Evolutionary conservation across 2,113 vertebrate genomes (phyloP).

Genomic region (Chroicocephalus ridibundus): DNA sequence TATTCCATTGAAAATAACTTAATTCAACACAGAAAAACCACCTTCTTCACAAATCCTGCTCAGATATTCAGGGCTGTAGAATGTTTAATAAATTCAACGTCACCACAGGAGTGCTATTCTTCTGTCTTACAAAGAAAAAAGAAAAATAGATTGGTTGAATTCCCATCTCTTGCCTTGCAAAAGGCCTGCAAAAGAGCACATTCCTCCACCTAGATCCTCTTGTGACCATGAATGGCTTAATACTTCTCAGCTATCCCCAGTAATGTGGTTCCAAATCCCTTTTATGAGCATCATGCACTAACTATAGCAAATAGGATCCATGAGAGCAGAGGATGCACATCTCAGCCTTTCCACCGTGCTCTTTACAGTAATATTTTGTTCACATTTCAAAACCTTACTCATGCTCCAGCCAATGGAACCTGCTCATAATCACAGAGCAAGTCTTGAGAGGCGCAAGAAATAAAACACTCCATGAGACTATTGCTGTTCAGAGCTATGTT

Average conservation of each 20-base stretch:
- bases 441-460: background rate
- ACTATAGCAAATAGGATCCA: background rate
- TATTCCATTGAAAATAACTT: background rate
- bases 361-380: background rate
- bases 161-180: background rate
- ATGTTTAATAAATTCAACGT: background rate
- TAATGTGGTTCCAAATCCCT: background rate
- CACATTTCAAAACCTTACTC: background rate
- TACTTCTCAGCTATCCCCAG: background rate
- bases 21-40: background rate
- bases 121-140: background rate
- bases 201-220: background rate
- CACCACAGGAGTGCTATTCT: background rate
- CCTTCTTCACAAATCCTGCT: background rate
- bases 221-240: background rate
- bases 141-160: background rate
- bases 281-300: background rate
- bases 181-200: background rate
- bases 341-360: background rate
- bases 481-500: background rate
- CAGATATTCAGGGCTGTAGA: background rate
- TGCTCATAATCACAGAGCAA: background rate
- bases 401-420: background rate
- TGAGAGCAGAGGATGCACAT: background rate
- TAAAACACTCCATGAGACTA: background rate